Conservation (phyloP, 2,113 vertebrate species). For the Stercorarius parasiticus region DNA sequence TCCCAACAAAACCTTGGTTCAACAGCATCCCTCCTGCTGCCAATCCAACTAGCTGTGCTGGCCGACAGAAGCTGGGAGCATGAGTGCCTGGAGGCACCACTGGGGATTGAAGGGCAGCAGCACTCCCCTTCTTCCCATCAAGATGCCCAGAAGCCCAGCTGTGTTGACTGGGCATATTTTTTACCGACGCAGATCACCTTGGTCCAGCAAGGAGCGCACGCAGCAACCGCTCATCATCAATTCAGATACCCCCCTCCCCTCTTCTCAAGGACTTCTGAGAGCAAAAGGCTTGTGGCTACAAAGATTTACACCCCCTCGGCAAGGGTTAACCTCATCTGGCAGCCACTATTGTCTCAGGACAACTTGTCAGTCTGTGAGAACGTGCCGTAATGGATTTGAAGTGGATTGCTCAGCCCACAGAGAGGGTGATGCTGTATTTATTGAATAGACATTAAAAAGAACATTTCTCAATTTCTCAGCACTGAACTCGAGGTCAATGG, state of each 20-base stretch:
- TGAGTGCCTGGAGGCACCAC: not conserved
- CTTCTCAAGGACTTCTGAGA: conserved; percentile 66
- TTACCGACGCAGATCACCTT: not conserved
- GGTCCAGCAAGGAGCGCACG: not conserved
- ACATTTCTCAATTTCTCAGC: conserved; percentile 92
- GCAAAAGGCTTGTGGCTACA: conserved; percentile 30
- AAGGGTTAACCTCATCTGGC: conserved; percentile 91
- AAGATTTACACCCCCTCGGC: conserved; percentile 71
- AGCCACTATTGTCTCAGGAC: conserved; percentile 86
- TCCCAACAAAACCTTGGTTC: not conserved
- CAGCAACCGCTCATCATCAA: not conserved
- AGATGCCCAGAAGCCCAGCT: not conserved
- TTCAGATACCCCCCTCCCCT: conserved; percentile 47
- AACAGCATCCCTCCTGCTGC: not conserved
- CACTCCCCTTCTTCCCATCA: not conserved
- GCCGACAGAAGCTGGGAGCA: not conserved
- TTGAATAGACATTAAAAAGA: conserved; percentile 95
- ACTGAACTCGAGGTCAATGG: conserved; percentile 90
- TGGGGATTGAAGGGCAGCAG: not conserved
- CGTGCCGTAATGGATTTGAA: conserved; percentile 90
- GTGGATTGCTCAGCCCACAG: conserved; percentile 87
- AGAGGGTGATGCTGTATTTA: conserved; percentile 91
- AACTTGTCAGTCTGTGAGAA: conserved; percentile 87
- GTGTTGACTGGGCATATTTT: not conserved
- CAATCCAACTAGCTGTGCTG: rapidly evolving